A percentile compares a stretch with the other conserved stretches of the same genome.
These are phyloP conservation scores for Sminthopsis crassicaudata DNA, from an alignment of 2,113 vertebrate species.

Conservation along the genomic window DNA sequence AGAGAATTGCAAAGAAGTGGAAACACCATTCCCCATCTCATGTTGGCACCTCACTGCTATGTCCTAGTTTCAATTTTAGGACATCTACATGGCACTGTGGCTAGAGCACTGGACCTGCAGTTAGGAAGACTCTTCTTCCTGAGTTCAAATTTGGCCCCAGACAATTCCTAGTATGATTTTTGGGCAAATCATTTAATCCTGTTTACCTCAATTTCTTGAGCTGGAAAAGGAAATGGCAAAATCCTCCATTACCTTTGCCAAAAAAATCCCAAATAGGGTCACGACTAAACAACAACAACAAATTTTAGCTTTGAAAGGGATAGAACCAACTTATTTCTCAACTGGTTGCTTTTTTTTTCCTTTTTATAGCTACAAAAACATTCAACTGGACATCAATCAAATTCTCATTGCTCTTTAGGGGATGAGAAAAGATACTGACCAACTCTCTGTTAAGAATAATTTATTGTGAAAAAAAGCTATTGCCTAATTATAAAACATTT, in stretches of 20 bases:
- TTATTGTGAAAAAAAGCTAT: constrained; percentile 6
- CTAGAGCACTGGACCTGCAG: background rate
- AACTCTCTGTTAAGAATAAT: background rate
- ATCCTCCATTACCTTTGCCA: background rate
- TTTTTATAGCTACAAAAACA: background rate
- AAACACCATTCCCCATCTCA: background rate
- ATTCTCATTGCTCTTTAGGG: background rate
- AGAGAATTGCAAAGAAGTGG: background rate
- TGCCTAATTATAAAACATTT: background rate
- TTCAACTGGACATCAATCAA: background rate
- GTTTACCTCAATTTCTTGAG: background rate
- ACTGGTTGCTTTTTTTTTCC: background rate
- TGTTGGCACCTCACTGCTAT: background rate
- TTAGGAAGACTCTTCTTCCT: background rate
- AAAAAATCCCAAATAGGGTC: background rate
- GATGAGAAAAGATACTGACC: background rate
- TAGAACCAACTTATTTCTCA: background rate
- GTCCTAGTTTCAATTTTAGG: background rate
- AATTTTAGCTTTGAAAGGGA: background rate
- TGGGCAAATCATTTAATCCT: background rate
- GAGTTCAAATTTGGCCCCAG: background rate
- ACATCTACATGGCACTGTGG: background rate
- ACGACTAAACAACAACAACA: background rate
- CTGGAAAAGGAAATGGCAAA: background rate
- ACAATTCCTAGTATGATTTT: background rate